Base-by-base conservation (phyloP, 1,140 invertebrate genomes). In the Riptortus pedestris region DNA sequence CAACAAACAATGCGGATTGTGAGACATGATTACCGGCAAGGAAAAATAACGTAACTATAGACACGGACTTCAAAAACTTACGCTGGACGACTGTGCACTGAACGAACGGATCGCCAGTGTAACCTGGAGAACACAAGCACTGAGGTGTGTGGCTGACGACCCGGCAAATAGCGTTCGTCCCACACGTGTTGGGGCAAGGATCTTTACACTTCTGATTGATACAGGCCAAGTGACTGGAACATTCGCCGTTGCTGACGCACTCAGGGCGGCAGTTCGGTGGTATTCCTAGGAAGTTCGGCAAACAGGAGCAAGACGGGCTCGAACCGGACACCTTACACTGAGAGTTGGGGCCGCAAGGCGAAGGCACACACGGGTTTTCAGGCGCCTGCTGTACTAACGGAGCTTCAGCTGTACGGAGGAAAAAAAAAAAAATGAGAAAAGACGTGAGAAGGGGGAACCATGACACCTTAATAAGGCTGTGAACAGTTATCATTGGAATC, bases 31-130 rank as follows among this genome's bases (percentile, higher is more conserved):
- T 7, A 38, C n/a, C n/a, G n/a, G n/a, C n/a, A n/a, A n/a, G n/a
- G 14, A 38, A 38, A 7, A 38, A 5, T 38, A 7, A 5, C 31
- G 14, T 38, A 38, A 14, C 31, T 38, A 7, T 38, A 38, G 31
- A 5, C 5, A 38, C 5, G 31, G 14, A 26, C 2, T 11, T 18
- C 4, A 55, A 12, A 70, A 59, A 76, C 73, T 77, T 79, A 85
- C 82, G 75, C 77, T 78, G 75, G 70, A 79, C 69, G 24, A 71
- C 68, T 57, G 73, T 74, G 72, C 88, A 90, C 66, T 80, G 75
- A 28, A 81, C 72, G 68, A 88, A 88, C 43, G 88, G 86, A 79
- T 91, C 85, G 38, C 88, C 87, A 64, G 79, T 79, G 72, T 80
- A 84, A 62, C 81, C 79, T 60, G 77, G 69, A 22, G 79, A 77